These are phyloP conservation scores for Zaprionus vittiger DNA, from an alignment of 1,140 invertebrate genomes.

Conservation along the genomic window DNA sequence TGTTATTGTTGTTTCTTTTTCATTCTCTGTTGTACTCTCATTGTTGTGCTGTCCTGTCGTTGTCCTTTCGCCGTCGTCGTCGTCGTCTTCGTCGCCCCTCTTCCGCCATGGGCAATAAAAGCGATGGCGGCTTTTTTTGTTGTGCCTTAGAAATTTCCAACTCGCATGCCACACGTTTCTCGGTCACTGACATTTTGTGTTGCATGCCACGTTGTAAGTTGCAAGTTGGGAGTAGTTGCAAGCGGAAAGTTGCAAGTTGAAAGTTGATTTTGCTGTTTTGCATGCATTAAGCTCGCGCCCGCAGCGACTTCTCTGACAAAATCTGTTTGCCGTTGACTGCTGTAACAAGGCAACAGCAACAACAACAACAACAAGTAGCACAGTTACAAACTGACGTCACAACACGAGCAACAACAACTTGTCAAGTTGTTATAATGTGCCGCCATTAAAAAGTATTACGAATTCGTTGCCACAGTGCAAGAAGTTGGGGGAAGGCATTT, in stretches of 20 bases:
- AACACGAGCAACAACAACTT: slow-evolving; percentile 5
- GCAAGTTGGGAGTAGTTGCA: slow-evolving; percentile 12
- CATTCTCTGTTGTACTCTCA: slow-evolving; percentile 12
- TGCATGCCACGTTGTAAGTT: slow-evolving; percentile 33
- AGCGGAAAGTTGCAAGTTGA: slow-evolving; percentile 48
- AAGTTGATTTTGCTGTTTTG: slow-evolving; percentile 64
- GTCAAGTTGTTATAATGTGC: slow-evolving; percentile 32
- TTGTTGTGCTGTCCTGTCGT: slow-evolving; percentile 44
- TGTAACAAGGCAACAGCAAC: slow-evolving; percentile 57
- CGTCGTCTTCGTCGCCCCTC: slow-evolving; percentile 44
- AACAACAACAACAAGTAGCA: slow-evolving; percentile 31
- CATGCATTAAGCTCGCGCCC: slow-evolving; percentile 52
- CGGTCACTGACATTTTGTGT: slow-evolving; percentile 76
- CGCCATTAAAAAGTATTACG: slow-evolving; percentile 32
- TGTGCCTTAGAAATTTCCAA: slow-evolving; percentile 47
- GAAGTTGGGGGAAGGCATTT: neutral
- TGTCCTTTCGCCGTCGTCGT: slow-evolving; percentile 40
- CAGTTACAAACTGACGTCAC: slow-evolving; percentile 1
- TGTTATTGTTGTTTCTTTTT: slow-evolving; percentile 27
- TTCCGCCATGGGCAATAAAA: slow-evolving; percentile 76
- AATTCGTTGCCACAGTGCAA: slow-evolving; percentile 11
- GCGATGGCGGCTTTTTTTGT: slow-evolving; percentile 32
- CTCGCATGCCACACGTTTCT: slow-evolving; percentile 73
- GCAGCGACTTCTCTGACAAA: slow-evolving; percentile 69
- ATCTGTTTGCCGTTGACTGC: slow-evolving; percentile 76